phyloP scores from a whole-genome alignment of 2,113 vertebrate species.

The Callipepla squamata region DNA sequence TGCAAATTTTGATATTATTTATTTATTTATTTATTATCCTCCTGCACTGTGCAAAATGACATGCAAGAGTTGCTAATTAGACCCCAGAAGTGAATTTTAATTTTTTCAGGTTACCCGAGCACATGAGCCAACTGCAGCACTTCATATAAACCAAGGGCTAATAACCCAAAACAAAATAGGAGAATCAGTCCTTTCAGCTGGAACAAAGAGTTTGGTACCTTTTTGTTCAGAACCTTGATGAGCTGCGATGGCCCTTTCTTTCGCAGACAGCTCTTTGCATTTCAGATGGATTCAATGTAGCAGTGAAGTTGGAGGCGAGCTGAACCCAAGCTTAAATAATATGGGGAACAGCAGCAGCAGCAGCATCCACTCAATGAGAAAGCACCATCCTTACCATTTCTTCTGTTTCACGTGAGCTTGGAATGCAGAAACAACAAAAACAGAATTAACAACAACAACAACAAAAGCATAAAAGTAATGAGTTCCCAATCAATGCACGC shows the following conservation, averaged over 20 bases:
- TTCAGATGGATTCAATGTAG: neutral
- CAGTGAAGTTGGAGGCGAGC: neutral
- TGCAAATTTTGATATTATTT: neutral
- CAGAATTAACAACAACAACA: neutral
- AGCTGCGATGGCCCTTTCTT: neutral
- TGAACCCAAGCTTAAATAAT: neutral
- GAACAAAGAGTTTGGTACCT: neutral
- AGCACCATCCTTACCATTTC: neutral
- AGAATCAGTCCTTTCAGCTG: neutral
- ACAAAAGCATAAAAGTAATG: neutral
- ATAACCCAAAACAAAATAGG: neutral
- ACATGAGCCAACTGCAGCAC: neutral
- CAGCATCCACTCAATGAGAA: neutral
- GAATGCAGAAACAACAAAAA: neutral
- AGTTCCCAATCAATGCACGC: neutral
- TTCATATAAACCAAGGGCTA: conserved; percentile 8
- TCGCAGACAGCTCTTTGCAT: neutral
- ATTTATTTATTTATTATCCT: neutral
- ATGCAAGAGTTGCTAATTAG: neutral
- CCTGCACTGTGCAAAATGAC: neutral
- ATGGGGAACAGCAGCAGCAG: neutral
- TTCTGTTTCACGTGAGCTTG: neutral
- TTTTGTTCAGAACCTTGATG: neutral
- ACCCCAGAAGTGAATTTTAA: neutral
- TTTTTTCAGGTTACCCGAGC: conserved; percentile 3